Percentiles rank a stretch among this genome's conserved stretches.
Conservation (phyloP, 2,888 invertebrate species). For the Malthinus flaveolus region DNA sequence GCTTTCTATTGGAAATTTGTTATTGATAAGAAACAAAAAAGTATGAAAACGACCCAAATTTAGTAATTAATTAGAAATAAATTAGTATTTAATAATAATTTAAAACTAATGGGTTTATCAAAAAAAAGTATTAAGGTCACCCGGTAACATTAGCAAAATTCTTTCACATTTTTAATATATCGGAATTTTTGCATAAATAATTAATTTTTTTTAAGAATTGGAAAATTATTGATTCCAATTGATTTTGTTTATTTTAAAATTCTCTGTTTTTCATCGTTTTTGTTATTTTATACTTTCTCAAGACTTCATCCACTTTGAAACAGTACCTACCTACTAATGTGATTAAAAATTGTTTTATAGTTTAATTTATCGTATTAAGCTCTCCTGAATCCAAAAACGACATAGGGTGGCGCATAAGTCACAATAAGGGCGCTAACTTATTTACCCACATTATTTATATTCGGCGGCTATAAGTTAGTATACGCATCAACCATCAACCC, state of each 20-base stretch:
- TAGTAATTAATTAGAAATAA: not conserved
- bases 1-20: too few species aligned
- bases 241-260: not conserved
- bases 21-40: too few species aligned
- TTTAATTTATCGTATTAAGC: too few species aligned
- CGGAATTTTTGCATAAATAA: constrained; percentile 2
- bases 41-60: not conserved
- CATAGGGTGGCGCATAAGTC: too few species aligned
- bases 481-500: too few species aligned
- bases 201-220: not conserved
- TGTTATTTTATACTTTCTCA: not conserved
- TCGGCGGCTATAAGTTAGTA: too few species aligned
- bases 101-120: constrained; percentile 1
- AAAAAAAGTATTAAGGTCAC: constrained; percentile 2
- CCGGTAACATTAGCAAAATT: constrained; percentile 2
- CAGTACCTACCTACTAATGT: too few species aligned
- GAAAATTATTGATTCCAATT: not conserved
- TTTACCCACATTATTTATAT: too few species aligned
- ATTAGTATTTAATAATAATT: not conserved
- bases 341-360: too few species aligned
- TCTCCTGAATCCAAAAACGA: too few species aligned
- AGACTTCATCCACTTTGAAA: too few species aligned
- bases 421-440: too few species aligned
- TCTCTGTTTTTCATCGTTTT: not conserved
- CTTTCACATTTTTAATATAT: not conserved